These are phyloP conservation scores for Macrochelys suwanniensis DNA, from an alignment of 2,797 vertebrate species.

Conservation along the genomic window DNA sequence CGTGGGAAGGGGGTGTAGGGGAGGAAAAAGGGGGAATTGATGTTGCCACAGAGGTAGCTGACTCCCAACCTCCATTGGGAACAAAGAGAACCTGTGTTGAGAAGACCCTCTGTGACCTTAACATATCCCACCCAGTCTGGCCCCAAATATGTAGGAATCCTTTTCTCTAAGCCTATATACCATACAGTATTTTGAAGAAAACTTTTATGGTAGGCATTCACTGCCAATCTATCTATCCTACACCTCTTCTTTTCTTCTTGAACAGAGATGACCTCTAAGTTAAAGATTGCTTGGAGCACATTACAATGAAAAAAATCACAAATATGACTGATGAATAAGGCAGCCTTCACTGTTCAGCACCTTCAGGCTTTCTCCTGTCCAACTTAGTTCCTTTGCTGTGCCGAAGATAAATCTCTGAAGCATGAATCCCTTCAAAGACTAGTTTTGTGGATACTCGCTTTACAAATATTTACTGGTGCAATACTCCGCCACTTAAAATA, in stretches of 20 bases:
- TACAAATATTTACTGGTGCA: background rate
- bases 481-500: background rate
- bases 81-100: background rate
- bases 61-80: background rate
- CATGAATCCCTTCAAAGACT: background rate
- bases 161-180: background rate
- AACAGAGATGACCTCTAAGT: background rate
- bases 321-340: slow-evolving; percentile 34
- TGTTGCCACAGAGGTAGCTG: background rate
- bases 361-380: slow-evolving; percentile 12
- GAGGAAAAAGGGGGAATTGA: background rate
- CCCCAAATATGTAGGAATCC: background rate
- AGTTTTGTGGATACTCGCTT: background rate
- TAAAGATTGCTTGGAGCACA: slow-evolving; percentile 2
- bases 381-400: background rate
- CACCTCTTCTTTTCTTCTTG: slow-evolving; percentile 26
- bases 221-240: background rate
- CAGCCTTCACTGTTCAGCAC: background rate
- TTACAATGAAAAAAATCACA: slow-evolving; percentile 2
- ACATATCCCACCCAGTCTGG: background rate
- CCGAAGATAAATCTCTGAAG: background rate
- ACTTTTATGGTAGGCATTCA: background rate
- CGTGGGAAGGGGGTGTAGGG: too few relatives aligned
- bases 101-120: background rate
- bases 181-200: background rate